These are phyloP conservation scores for Phrynocephalus vlangalii DNA, from an alignment of 2,797 vertebrate genomes.

Conservation along the genomic window DNA sequence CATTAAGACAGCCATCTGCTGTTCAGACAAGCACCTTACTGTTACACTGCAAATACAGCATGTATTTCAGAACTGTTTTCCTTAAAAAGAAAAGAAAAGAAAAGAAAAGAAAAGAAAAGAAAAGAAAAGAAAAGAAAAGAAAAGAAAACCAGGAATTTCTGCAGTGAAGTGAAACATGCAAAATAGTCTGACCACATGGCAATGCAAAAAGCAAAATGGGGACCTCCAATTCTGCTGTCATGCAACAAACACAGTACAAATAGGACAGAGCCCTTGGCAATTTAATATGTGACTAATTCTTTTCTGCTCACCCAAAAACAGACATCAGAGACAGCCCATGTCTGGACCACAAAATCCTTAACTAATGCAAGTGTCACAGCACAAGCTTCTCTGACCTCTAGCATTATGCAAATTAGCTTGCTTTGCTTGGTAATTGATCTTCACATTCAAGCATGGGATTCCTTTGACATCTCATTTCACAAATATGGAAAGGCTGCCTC, in stretches of 20 bases:
- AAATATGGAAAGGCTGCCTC: too few species aligned
- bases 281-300: background rate
- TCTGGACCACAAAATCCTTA: too few species aligned
- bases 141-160: background rate
- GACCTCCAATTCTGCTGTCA: background rate
- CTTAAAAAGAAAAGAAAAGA: background rate
- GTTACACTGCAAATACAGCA: background rate
- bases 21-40: background rate
- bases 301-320: background rate
- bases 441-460: too few species aligned
- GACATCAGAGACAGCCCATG: background rate
- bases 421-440: background rate
- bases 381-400: too few species aligned
- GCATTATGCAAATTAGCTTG: background rate
- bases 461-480: too few species aligned
- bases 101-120: too few species aligned
- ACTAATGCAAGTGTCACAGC: too few species aligned
- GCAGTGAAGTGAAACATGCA: background rate
- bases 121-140: background rate
- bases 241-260: background rate
- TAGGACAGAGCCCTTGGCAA: background rate
- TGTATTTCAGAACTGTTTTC: rapidly evolving
- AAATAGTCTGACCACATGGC: background rate
- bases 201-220: background rate
- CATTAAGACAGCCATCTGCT: background rate